These are phyloP conservation scores for Eurystomus glaucurus DNA, from an alignment of 2,797 vertebrate species.

Conservation along the genomic window DNA sequence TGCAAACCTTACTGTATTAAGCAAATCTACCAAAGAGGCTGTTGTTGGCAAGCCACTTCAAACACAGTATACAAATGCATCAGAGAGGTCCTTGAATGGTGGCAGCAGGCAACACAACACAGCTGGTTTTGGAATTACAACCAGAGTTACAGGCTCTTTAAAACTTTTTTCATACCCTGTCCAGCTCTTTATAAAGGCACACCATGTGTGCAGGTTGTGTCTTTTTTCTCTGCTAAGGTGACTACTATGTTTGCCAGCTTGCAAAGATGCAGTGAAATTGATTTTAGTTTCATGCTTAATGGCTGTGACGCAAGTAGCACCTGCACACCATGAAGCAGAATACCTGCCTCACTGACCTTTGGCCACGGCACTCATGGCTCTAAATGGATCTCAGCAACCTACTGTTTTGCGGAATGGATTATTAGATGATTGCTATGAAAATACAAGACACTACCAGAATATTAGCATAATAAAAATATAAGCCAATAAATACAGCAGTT, in stretches of 20 bases:
- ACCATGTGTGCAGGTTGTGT: fast-evolving
- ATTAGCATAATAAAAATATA: conserved; percentile 33
- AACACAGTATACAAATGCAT: neutral
- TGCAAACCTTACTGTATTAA: neutral
- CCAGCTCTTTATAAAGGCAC: neutral
- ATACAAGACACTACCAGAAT: conserved; percentile 14
- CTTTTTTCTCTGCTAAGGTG: neutral
- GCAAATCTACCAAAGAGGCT: neutral
- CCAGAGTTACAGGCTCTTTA: neutral
- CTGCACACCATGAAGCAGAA: neutral
- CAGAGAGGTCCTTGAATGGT: neutral
- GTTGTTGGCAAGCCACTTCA: neutral
- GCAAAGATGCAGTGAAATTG: neutral
- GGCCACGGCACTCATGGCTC: neutral
- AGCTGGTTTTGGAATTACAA: neutral
- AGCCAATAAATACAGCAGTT: conserved; percentile 32
- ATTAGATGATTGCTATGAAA: conserved; percentile 32
- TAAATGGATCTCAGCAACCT: conserved; percentile 1
- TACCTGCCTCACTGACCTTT: neutral
- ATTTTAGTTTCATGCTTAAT: conserved; percentile 35
- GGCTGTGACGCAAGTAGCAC: conserved; percentile 3
- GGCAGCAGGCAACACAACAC: neutral
- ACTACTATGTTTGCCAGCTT: neutral
- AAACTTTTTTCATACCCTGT: neutral
- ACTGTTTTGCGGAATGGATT: neutral